Evolutionary conservation across 2,113 vertebrate species (phyloP), one percentile per base, ranked within the genome.

Genomic region (Dasyornis broadbenti): DNA sequence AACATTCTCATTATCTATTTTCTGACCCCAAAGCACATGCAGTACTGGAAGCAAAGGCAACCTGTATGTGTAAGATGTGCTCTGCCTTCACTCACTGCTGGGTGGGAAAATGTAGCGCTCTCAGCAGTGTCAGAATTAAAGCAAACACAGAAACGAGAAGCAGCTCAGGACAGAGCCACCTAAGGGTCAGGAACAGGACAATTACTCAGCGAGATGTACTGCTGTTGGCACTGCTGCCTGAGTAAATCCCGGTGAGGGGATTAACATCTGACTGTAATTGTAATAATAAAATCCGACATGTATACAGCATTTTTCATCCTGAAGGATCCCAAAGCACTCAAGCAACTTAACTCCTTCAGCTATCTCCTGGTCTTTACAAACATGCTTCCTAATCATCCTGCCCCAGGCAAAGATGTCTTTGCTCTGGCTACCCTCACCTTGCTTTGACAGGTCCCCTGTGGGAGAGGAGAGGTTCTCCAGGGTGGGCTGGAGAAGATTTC

Each of bases 241-340:
- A 37, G 59, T 61, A 88, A 94, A 93, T 82, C 75, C 71, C 13
- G n/a, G 75, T 70, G 86, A 82, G 59, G 54, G 61, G 94, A 94
- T 97, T 93, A 95, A 95, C 90, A 94, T 93, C 90, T 94, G 90
- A 86, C 94, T 95, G 79, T 88, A 86, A 81, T 90, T 94, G 94
- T 57, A 88, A 94, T 90, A 92, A 90, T 96, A 83, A 96, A 95
- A 94, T 35, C 82, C 4, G 4, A 89, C 76, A 30, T 83, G 72
- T 92, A 97, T 59, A 86, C 71, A 59, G 86, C 59, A 86, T 94
- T 94, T 95, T 95, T 94, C 88, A 93, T 94, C 71, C 63, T 92
- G 95, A 92, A 95, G 79, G 82, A 88, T 83, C 92, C 82, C 89
- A 63, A 95, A 92, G 63, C 68, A 54, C 54, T 92, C 42, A 21